phyloP scores from a whole-genome alignment of 92 coral and sea anemone species.

The Diadumene lineata region DNA sequence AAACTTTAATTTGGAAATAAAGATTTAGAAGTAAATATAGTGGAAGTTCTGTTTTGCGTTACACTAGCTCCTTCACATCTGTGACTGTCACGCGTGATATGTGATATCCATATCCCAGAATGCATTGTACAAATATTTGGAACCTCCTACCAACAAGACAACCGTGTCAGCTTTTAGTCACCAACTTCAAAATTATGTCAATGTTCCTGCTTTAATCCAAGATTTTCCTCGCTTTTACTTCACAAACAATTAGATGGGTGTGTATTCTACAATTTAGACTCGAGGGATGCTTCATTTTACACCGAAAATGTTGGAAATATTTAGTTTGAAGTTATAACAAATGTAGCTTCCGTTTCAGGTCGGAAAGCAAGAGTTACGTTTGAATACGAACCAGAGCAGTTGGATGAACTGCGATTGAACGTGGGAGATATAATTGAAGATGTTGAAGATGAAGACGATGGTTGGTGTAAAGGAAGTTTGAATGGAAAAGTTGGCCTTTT shows the following conservation, averaged over 20 bases:
- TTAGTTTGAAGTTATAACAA: not conserved
- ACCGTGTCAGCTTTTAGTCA: slow-evolving; percentile 8
- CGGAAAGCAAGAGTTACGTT: slow-evolving; percentile 80
- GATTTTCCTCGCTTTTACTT: not conserved
- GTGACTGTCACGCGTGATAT: slow-evolving; percentile 25
- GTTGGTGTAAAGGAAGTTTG: slow-evolving; percentile 92
- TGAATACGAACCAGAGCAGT: slow-evolving; percentile 71
- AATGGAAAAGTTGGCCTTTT: slow-evolving; percentile 84
- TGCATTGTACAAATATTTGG: slow-evolving; percentile 3
- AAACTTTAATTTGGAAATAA: not conserved
- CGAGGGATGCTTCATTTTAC: not conserved
- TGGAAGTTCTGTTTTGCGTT: not conserved
- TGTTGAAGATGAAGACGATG: slow-evolving; percentile 73
- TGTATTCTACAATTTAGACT: not conserved
- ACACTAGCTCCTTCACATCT: slow-evolving; percentile 13
- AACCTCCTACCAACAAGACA: slow-evolving; percentile 52
- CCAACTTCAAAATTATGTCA: slow-evolving; percentile 7
- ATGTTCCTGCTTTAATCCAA: not conserved
- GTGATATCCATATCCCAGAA: slow-evolving; percentile 31
- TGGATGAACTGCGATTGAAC: slow-evolving; percentile 66
- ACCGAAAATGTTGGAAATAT: not conserved
- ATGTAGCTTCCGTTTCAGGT: slow-evolving; percentile 50
- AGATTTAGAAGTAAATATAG: not conserved
- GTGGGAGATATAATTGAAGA: slow-evolving; percentile 77
- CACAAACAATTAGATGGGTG: slow-evolving; percentile 13